These are phyloP conservation scores for Marmota monax DNA, from an alignment of 2,113 vertebrate genomes.

Conservation along the genomic window DNA sequence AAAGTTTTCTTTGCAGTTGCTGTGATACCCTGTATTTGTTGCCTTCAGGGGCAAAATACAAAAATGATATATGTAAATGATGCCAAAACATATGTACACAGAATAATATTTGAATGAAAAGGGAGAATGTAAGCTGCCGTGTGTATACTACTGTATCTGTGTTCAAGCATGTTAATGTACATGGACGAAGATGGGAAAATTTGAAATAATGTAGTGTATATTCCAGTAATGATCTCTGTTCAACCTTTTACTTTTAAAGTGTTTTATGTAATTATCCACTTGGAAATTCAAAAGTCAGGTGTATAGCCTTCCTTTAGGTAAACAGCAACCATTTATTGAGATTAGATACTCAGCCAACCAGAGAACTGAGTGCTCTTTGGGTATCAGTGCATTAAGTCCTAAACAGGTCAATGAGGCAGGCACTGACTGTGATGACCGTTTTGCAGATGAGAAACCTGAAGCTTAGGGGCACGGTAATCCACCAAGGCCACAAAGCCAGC, in stretches of 20 bases:
- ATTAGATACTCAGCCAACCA: background rate
- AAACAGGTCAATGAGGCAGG: background rate
- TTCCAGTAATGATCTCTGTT: background rate
- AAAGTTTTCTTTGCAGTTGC: background rate
- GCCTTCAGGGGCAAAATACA: background rate
- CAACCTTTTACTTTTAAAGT: slow-evolving; percentile 20
- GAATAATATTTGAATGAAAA: background rate
- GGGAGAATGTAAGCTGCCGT: background rate
- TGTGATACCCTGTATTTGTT: background rate
- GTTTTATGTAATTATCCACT: background rate
- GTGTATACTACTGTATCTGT: background rate
- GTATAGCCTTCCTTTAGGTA: background rate
- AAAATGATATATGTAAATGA: background rate
- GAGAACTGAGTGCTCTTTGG: background rate
- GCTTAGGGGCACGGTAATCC: background rate
- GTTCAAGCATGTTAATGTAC: background rate
- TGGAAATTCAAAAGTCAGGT: background rate
- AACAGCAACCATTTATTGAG: background rate
- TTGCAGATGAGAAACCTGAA: background rate
- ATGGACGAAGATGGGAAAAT: background rate
- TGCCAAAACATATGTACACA: background rate
- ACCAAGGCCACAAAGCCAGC: background rate
- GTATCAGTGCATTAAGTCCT: background rate
- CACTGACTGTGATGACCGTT: background rate
- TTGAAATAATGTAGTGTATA: background rate